Conservation (phyloP, 2,113 vertebrate genomes). For the Platichthys stellatus region DNA sequence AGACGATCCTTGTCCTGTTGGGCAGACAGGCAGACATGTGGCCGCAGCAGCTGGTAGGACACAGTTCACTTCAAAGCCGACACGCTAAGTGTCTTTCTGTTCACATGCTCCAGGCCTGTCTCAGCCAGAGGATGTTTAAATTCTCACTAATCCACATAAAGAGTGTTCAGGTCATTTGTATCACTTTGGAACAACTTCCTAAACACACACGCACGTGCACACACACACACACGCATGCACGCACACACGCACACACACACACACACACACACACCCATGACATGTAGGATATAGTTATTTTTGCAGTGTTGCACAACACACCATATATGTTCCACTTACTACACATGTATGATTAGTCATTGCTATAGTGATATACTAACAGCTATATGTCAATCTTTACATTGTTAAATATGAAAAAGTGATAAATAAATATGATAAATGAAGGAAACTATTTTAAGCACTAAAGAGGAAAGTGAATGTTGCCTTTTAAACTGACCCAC, state of each 20-base stretch:
- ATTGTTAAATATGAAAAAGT: neutral
- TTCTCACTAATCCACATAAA: too few species aligned
- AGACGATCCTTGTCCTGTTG: too few species aligned
- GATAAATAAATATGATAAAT: neutral
- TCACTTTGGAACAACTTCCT: slow-evolving; percentile 18
- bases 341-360: neutral
- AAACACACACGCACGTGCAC: slow-evolving; percentile 4
- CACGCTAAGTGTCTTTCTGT: slow-evolving; percentile 41
- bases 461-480: too few species aligned
- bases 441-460: too few species aligned
- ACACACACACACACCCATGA: neutral
- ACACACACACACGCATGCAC: too few species aligned
- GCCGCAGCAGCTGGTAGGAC: slow-evolving; percentile 46
- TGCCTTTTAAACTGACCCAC: too few species aligned
- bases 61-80: slow-evolving; percentile 42
- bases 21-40: neutral
- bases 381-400: too few species aligned
- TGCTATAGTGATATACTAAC: too few species aligned
- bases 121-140: slow-evolving; percentile 64
- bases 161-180: too few species aligned
- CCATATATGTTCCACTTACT: neutral
- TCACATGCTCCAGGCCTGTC: neutral
- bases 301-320: neutral
- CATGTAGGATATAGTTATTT: neutral
- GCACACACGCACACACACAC: too few species aligned